Base-by-base conservation (phyloP, 2,888 invertebrate genomes). In the Halictus quadricinctus region DNA sequence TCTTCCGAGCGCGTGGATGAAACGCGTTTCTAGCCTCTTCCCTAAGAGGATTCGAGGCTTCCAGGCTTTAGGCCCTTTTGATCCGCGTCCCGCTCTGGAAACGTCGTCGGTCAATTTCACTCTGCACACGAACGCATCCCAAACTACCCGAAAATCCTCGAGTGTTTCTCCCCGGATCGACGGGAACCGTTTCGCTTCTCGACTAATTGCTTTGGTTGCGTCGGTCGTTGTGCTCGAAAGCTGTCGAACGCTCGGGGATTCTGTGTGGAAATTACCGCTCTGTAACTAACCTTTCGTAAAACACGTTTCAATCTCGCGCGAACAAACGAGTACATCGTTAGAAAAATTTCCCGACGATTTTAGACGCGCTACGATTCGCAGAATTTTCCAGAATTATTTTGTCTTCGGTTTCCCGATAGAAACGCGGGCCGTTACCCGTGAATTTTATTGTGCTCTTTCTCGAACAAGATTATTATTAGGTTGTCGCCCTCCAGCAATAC, bases 21-120 rank as follows among this genome's bases (percentile, higher is more conserved):
- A 46, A 58, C 21, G 75, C 64, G 12, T 58, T 76, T 41, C 43
- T 25, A 21, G 5, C 18, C 5, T 29, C 18, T 29, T 18, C 2
- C 25, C 50, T 66, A 73, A 77, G 76, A 69, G 60, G 73, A 77
- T 81, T 74, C n/a, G 76, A 13, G 29, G 60, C 50, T 75, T 15
- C 75, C 75, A 54, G 21, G 25, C 43, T n/a, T 15, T 15, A 2
- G 4, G 21, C 2, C 36, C 46, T 54, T 80, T 64, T 75, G 60
- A 64, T 54, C 46, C n/a, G 75, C n/a, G 75, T 18, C 50, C 60
- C 15, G n/a, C 10, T n/a, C 43, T 1, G 3, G 60, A 50, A 21
- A 72, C 13, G 60, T 36, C 15, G n/a, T 41, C 29, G 74, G 13
- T n/a, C 3, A 25, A 60, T 50, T 41, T 25, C 21, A 3, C 15